Conservation (phyloP, 2,113 vertebrate genomes). For the Oophaga pumilio region DNA sequence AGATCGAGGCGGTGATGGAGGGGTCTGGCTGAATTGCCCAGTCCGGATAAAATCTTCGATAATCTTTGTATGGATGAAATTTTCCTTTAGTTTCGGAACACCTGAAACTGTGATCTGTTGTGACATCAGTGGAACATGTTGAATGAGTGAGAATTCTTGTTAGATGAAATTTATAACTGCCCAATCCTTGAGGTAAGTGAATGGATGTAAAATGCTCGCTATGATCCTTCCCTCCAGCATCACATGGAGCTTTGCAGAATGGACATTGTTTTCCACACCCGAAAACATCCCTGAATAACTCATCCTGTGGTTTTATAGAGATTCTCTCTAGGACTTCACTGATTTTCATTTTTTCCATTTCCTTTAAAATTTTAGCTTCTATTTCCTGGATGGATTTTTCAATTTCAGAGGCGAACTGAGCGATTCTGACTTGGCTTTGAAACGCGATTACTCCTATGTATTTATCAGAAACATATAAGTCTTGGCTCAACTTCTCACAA, state of each 20-base stretch:
- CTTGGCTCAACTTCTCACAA: conserved; percentile 21
- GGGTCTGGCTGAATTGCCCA: no score
- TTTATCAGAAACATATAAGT: conserved; percentile 45
- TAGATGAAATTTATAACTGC: no score
- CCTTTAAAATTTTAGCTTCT: conserved; percentile 8
- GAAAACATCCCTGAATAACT: conserved; percentile 60
- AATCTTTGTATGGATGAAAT: no score
- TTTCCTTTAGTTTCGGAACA: no score
- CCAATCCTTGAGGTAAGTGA: conserved; percentile 36
- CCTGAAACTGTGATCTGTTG: no score
- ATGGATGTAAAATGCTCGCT: conserved; percentile 39
- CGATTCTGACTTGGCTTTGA: conserved; percentile 5
- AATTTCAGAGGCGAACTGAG: conserved; percentile 33
- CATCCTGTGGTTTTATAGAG: conserved; percentile 18
- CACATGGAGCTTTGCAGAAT: no score
- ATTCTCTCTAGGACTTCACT: conserved; percentile 11
- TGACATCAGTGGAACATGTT: no score
- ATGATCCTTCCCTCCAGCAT: conserved; percentile 60
- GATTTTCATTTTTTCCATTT: not conserved
- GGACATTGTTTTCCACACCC: conserved; percentile 69
- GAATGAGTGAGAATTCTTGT: no score
- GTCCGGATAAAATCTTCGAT: no score
- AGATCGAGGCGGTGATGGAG: no score
- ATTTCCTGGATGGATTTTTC: not conserved
- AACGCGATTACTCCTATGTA: conserved; percentile 24